phyloP scores from a whole-genome alignment of 2,113 vertebrate species.

The Pelusios castaneus region DNA sequence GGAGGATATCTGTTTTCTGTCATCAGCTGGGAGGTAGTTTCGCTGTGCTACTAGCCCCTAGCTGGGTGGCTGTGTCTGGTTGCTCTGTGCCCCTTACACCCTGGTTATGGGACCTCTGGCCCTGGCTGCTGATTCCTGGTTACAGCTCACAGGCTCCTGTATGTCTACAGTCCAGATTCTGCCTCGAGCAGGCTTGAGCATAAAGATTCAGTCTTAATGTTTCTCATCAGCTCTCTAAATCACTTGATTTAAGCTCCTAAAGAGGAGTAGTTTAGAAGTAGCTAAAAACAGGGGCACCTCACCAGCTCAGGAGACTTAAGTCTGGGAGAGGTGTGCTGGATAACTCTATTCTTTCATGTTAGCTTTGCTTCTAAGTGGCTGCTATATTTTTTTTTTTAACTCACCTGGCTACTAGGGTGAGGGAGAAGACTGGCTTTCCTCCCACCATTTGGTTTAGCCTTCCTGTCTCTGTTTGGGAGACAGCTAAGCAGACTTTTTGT shows the following conservation, averaged over 20 bases:
- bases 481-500: not conserved
- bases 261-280: slow-evolving; percentile 56
- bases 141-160: not conserved
- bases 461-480: not conserved
- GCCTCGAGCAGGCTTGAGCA: slow-evolving; percentile 38
- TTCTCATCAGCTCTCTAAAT: slow-evolving; percentile 46
- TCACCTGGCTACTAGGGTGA: not conserved
- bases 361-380: not conserved
- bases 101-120: not conserved
- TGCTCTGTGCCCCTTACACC: not conserved
- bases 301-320: slow-evolving; percentile 48
- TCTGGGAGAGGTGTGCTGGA: slow-evolving; percentile 29
- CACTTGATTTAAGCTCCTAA: slow-evolving; percentile 51
- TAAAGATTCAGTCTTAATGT: slow-evolving; percentile 51
- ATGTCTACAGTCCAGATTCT: not conserved
- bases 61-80: not conserved
- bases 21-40: not conserved
- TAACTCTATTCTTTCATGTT: slow-evolving; percentile 52
- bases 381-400: slow-evolving; percentile 27
- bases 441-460: not conserved
- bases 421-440: not conserved
- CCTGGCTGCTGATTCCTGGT: not conserved
- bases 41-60: not conserved
- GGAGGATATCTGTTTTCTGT: not conserved
- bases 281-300: slow-evolving; percentile 44